phyloP scores from a whole-genome alignment of 2,888 invertebrate species.

The Strigamia maritima region DNA sequence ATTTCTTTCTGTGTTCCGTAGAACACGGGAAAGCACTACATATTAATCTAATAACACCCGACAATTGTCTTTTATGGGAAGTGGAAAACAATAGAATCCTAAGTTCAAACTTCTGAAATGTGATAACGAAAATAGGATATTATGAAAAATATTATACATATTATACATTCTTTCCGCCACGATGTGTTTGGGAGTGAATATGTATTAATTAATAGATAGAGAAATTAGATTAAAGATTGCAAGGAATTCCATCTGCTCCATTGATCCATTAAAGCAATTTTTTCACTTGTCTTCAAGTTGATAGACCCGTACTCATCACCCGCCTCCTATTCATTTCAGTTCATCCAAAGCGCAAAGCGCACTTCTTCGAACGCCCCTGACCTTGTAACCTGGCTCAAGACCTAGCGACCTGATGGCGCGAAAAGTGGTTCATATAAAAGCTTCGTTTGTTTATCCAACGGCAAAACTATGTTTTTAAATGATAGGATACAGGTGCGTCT shows the following conservation, averaged over 20 bases:
- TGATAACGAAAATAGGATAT: neutral
- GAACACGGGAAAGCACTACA: constrained; percentile 3
- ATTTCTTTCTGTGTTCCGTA: neutral
- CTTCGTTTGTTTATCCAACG: neutral
- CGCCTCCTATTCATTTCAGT: constrained; percentile 2
- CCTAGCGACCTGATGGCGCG: constrained; percentile 32
- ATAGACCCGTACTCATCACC: neutral
- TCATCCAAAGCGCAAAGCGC: neutral
- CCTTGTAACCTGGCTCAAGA: constrained; percentile 31
- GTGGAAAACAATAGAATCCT: neutral
- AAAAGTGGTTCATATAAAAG: constrained; percentile 18
- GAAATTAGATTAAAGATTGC: neutral
- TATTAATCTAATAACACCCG: neutral
- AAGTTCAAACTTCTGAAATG: neutral
- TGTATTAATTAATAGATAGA: neutral
- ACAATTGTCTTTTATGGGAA: constrained; percentile 1
- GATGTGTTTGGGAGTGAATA: too few relatives aligned
- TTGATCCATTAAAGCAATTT: constrained; percentile 20
- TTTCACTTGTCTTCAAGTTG: neutral
- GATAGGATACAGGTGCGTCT: neutral
- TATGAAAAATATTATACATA: too few relatives aligned
- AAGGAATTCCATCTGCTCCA: neutral
- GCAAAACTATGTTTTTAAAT: neutral
- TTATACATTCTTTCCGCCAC: too few relatives aligned
- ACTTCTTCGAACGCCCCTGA: constrained; percentile 19